Base-by-base conservation (phyloP, 2,797 vertebrate genomes). In the Glyptemys insculpta region DNA sequence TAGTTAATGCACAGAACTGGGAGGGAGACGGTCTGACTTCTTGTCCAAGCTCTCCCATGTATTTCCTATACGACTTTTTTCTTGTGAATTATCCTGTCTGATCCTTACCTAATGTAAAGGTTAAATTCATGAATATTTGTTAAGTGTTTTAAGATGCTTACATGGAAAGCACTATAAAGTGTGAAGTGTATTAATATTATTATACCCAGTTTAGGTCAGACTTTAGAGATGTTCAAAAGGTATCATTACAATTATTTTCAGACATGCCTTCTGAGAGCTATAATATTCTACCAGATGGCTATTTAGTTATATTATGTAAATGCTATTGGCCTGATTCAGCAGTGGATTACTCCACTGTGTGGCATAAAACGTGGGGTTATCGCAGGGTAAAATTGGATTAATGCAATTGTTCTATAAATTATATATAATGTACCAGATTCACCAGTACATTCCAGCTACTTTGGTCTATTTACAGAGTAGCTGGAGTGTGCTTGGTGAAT, bases 231-330 rank as follows among this genome's bases (percentile, higher is more conserved):
- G 91, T 79, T 41, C 29, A 92, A 88, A 86, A 2, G 56, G 52
- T 90, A 14, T 80, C 87, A 95, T 94, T 90, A 94, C 90, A 96
- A 31, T 62, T 87, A 31, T 79, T 47, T 49, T 87, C 79, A 94
- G 91, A 81, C 93, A 81, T 79, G 52, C 34, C 29, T 90, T 85
- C 74, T 74, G 52, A 95, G 81, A 90, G 31, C 16, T 34, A 44
- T 34, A 83, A 1, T 81, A 96, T 83, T 59, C 34, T 92, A 68
- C 65, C 2, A 86, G 87, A 78, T 89, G 3, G 4, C 12, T 92
- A 12, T 83, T 94, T 85, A 47, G 82, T 91, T 89, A 74, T 47
- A 21, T 82, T 21, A 82, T 41, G 41, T 57, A 82, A 47, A 57
- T 8, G 31, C 5, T 78, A 6, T 84, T 34, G 74, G 12, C 27